Evolutionary conservation across 2,888 invertebrate genomes (phyloP), one percentile per base, ranked within the genome.

Genomic region (Dolichopus griseipennis): DNA sequence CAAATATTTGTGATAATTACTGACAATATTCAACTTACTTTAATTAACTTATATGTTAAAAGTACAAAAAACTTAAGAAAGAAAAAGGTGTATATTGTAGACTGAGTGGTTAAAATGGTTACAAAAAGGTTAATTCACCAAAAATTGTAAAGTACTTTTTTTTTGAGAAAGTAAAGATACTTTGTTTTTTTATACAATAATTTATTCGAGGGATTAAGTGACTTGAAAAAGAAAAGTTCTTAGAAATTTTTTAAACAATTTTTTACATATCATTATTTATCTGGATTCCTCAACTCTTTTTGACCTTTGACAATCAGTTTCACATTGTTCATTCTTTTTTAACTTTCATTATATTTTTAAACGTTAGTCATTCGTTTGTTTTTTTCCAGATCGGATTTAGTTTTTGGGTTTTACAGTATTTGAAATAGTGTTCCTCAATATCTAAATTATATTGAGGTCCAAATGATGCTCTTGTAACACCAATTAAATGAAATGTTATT

Each of bases 301-400:
- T 52, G 52, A 52, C 52, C 52, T 52, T 52, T 52, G 52, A 52
- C 52, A 52, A 52, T 18, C 52, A 15, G 52, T 52, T 52, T 52
- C 2, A 12, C 52, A 52, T n/a, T 18, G 15, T 52, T 52, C 18
- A 2, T 52, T 52, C 18, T 18, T 52, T 52, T 52, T 52, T 52
- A 41, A 9, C 52, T 52, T 52, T 52, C 18, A 18, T 52, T 52
- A 18, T 18, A 18, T 52, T 52, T 18, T 52, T 52, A n/a, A n/a
- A n/a, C n/a, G n/a, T n/a, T n/a, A n/a, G n/a, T n/a, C n/a, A n/a
- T 52, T 37, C 8, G 1, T 37, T 37, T 37, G 37, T 37, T 37
- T 37, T 37, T 34, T 37, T 37, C 6, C 27, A 12, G 3, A 5
- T 37, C 37, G 12, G 5, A 37, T 8, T 37, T 37, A 27, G 27